Conservation (phyloP, 2,888 invertebrate species). For the Melanotus villosus region DNA sequence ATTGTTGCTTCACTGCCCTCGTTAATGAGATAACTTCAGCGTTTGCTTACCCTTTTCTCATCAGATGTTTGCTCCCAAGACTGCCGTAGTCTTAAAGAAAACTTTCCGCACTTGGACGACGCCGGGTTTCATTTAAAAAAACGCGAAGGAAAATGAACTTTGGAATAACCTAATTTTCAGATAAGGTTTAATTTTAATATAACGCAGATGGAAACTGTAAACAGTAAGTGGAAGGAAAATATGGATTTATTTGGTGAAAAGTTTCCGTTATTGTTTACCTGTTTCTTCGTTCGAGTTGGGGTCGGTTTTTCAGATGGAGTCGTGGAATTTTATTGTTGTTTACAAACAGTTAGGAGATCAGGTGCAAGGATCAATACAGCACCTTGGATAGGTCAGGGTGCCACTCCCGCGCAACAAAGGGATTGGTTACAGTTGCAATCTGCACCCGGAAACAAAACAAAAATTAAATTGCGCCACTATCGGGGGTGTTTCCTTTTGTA, state of each 20-base stretch:
- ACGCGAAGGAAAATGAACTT: background rate
- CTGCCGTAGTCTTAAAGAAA: background rate
- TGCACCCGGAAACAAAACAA: background rate
- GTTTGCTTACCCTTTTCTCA: slow-evolving; percentile 19
- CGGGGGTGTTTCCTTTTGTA: background rate
- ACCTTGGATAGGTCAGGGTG: slow-evolving; percentile 26
- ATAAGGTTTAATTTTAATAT: too few species aligned
- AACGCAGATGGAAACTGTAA: too few species aligned
- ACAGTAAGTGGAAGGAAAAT: too few species aligned
- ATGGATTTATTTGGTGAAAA: too few species aligned
- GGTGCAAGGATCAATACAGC: slow-evolving; percentile 31
- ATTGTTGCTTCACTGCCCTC: slow-evolving; percentile 20
- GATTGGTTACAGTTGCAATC: background rate
- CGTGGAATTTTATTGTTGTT: slow-evolving; percentile 18
- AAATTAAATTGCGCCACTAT: background rate
- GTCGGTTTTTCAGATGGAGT: too few species aligned
- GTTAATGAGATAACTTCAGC: slow-evolving; percentile 20
- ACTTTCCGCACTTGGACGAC: background rate
- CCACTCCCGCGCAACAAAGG: slow-evolving; percentile 19
- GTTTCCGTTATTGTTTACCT: too few species aligned
- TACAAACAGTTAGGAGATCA: slow-evolving; percentile 33
- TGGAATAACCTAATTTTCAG: background rate
- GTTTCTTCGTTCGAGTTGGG: too few species aligned
- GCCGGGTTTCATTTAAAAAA: background rate
- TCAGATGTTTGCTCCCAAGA: slow-evolving; percentile 21